These are phyloP conservation scores for Cepaea nemoralis DNA, from an alignment of 1,140 invertebrate species.

Conservation along the genomic window DNA sequence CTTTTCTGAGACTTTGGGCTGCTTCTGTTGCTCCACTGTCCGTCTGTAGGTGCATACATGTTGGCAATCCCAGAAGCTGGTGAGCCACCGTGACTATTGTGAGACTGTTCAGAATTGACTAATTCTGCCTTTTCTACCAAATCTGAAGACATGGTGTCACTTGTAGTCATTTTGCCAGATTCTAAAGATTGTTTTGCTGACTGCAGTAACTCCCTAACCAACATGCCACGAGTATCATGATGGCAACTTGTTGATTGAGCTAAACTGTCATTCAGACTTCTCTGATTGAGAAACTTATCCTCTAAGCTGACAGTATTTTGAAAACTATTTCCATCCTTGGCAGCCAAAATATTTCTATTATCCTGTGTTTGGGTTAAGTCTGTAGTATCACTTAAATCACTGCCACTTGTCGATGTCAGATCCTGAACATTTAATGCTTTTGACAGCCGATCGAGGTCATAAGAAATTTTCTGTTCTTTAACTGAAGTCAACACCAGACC, in stretches of 20 bases:
- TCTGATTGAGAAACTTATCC: not conserved
- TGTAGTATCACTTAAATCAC: conserved; percentile 42
- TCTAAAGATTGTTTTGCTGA: conserved; percentile 37
- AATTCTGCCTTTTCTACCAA: conserved; percentile 35
- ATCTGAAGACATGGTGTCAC: conserved; percentile 10
- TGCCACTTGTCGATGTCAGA: conserved; percentile 57
- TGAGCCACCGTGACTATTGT: conserved; percentile 25
- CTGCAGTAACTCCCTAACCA: no score
- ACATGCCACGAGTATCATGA: conserved; percentile 45
- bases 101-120: conserved; percentile 5
- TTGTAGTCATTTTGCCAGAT: conserved; percentile 20
- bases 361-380: not conserved
- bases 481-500: conserved; percentile 61
- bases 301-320: not conserved
- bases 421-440: conserved; percentile 64
- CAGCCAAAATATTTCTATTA: no score
- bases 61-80: conserved; percentile 41
- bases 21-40: conserved; percentile 50
- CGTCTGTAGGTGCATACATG: conserved; percentile 35
- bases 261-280: not conserved
- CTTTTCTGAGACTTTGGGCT: conserved; percentile 65
- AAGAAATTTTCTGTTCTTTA: conserved; percentile 64
- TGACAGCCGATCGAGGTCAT: conserved; percentile 58
- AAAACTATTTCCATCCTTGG: not conserved
- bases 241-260: conserved; percentile 34